Base-by-base conservation (phyloP, 2,888 invertebrate species). In the Erpobdella octoculata region DNA sequence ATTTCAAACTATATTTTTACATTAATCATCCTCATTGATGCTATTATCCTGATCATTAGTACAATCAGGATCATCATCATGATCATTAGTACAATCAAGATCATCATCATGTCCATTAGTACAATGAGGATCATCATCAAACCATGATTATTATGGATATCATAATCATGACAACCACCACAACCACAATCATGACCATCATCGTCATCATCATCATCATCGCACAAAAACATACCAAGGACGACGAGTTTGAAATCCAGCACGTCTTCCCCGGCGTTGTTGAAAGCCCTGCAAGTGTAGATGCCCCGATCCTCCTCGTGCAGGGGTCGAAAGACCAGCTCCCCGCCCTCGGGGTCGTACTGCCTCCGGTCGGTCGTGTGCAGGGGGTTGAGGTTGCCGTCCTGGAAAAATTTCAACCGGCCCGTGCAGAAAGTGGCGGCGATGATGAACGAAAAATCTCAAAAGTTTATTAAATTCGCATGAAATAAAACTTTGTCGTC, bases 261-360 rank as follows among this genome's bases (percentile, higher is more conserved):
- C 8, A 38, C 21, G 18, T 71, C 74, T 9, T 48, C n/a, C 31
- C 76, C 76, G 6, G 58, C 76, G 31, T 72, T 46, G 72, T 75
- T 76, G 38, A 38, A 62, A 25, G 76, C 76, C 41, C 28, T 66
- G 69, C 76, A 76, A 18, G 2, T 21, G 70, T 76, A 76, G 12
- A 46, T 31, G 8, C 75, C 76, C 33, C 71, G 58, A 37, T 76
- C 76, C 28, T 71, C 73, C 38, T 74, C 65, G 67, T 68, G 62
- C 33, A 76, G 70, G 28, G 76, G 76, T 31, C 73, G 62, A 70
- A 76, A 76, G 61, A 72, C 48, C 31, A 76, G 62, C 28, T 33
- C 66, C 4, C 76, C 76, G 6, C 68, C 68, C 5, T 74, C 71
- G 8, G 48, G 64, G 61, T 75, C 76, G 3, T 75, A 53, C 25